These are phyloP conservation scores for Palythoa caribaeorum DNA, from an alignment of 92 coral and sea anemone genomes.

Conservation along the genomic window DNA sequence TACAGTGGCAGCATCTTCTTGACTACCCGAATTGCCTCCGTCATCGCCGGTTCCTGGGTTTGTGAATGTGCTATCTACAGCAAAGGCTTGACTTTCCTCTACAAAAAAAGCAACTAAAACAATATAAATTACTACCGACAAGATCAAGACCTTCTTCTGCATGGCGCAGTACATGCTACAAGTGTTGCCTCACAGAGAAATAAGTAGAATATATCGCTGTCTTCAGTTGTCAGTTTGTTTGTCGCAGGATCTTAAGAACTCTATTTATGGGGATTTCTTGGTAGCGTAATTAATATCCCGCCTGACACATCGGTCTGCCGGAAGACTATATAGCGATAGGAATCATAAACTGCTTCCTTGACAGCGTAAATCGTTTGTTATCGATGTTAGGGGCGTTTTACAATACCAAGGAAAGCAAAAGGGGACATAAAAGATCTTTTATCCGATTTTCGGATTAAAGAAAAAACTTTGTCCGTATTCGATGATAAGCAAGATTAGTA, in stretches of 20 bases:
- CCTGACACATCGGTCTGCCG: background rate
- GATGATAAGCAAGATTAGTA: background rate
- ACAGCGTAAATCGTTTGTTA: conserved; percentile 6
- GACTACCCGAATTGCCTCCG: background rate
- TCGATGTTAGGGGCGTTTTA: background rate
- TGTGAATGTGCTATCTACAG: background rate
- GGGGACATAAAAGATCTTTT: background rate
- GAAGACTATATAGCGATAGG: background rate
- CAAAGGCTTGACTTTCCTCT: background rate
- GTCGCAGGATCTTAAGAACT: background rate
- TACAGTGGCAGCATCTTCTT: background rate
- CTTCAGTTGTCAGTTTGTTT: background rate
- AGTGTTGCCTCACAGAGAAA: background rate
- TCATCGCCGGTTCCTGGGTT: background rate
- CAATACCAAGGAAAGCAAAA: background rate
- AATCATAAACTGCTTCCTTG: background rate
- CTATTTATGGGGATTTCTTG: background rate
- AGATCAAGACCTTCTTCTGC: background rate
- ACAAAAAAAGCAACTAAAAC: background rate
- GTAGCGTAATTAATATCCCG: background rate
- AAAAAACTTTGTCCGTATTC: background rate
- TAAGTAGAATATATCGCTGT: background rate
- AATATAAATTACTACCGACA: background rate
- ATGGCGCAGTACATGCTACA: background rate
- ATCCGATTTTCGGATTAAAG: background rate